These are phyloP conservation scores for Atethmia centrago DNA, from an alignment of 2,888 invertebrate species.

Conservation along the genomic window DNA sequence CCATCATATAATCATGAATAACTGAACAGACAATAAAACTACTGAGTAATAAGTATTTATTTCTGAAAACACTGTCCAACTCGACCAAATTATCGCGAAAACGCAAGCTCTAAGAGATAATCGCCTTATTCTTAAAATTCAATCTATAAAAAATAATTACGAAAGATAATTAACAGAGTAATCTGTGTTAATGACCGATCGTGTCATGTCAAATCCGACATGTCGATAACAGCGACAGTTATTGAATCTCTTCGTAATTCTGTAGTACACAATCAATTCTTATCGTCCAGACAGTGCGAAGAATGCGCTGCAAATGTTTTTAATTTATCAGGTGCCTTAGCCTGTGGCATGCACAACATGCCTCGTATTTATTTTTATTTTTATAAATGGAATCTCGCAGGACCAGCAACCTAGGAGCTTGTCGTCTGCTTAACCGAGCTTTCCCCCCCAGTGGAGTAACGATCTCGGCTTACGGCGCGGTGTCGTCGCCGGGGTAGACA, in stretches of 20 bases:
- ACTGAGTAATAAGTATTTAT: neutral
- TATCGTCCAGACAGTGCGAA: neutral
- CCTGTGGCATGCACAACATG: neutral
- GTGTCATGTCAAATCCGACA: neutral
- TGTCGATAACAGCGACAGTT: neutral
- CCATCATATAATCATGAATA: conserved; percentile 3
- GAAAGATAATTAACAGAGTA: conserved; percentile 6
- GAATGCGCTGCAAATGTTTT: neutral
- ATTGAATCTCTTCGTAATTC: conserved; percentile 4
- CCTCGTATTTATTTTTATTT: too few relatives aligned
- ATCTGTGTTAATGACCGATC: neutral
- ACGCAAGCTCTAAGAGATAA: neutral
- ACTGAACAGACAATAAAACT: neutral
- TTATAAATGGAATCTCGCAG: too few relatives aligned
- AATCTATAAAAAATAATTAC: neutral
- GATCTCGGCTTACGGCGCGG: too few relatives aligned
- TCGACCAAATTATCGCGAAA: neutral
- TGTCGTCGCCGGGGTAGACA: too few relatives aligned
- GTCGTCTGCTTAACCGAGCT: too few relatives aligned
- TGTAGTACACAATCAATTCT: conserved; percentile 1
- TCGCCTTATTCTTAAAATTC: neutral
- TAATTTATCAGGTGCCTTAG: neutral
- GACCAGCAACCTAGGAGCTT: too few relatives aligned
- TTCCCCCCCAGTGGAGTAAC: too few relatives aligned
- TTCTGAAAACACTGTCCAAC: neutral